A percentile compares a stretch with the other conserved stretches of the same genome.
Conservation (phyloP, 2,797 vertebrate genomes). For the Diglossa cyanea region DNA sequence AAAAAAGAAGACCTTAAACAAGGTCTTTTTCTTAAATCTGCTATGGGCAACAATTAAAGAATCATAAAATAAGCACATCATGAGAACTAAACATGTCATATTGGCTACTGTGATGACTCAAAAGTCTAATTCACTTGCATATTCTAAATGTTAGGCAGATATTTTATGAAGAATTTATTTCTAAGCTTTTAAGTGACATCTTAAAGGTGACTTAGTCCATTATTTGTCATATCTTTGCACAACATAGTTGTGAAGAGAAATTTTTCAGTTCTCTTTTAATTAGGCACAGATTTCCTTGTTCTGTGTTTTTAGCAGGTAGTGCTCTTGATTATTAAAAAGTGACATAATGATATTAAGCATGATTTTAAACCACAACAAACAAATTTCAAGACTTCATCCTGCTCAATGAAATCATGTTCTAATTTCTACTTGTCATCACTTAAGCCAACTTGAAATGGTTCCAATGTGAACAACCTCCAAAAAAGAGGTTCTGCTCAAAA, state of each 20-base stretch:
- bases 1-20: not conserved
- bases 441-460: not conserved
- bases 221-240: not conserved
- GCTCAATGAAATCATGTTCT: not conserved
- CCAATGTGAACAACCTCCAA: not conserved
- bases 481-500: not conserved
- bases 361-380: not conserved
- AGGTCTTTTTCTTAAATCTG: not conserved
- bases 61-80: not conserved
- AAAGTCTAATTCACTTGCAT: not conserved
- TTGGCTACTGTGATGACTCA: not conserved
- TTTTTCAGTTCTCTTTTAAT: not conserved
- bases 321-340: not conserved
- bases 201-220: not conserved
- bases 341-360: not conserved
- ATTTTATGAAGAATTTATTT: not conserved
- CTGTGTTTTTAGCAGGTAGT: not conserved
- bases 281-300: not conserved
- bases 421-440: not conserved
- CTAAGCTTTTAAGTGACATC: not conserved
- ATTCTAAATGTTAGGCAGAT: not conserved
- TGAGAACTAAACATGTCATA: not conserved
- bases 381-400: not conserved
- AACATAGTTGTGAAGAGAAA: not conserved
- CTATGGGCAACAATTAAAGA: not conserved